A percentile compares a stretch with the other conserved stretches of the same genome.
phyloP scores from a whole-genome alignment of 2,113 vertebrate genomes.

The Sialia sialis region DNA sequence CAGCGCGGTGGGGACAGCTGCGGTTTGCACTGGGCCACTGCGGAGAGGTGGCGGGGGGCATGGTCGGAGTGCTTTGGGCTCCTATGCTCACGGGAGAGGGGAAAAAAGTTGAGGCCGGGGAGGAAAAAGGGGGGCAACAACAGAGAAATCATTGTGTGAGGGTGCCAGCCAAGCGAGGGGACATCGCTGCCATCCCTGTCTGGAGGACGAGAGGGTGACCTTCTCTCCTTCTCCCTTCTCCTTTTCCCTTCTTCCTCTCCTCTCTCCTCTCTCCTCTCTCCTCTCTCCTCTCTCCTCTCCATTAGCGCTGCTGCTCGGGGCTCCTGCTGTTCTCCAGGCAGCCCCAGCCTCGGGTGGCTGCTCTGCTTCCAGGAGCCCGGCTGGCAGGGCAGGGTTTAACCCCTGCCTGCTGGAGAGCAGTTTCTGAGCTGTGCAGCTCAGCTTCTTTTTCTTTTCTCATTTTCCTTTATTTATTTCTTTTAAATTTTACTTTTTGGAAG shows the following conservation, averaged over 20 bases:
- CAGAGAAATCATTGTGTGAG: neutral
- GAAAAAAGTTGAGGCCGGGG: neutral
- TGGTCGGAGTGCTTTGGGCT: neutral
- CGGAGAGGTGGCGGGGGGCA: neutral
- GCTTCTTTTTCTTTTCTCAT: neutral
- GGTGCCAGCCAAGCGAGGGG: neutral
- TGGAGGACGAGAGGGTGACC: too few relatives aligned
- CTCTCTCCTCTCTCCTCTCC: neutral
- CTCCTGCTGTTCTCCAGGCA: neutral
- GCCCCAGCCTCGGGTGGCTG: neutral
- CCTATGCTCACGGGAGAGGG: fast-evolving
- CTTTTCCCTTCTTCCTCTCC: too few relatives aligned
- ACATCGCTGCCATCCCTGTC: neutral
- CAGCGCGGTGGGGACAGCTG: constrained; percentile 41
- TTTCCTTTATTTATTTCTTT: neutral
- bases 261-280: too few relatives aligned
- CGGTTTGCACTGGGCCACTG: neutral
- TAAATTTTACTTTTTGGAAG: neutral
- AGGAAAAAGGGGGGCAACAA: neutral
- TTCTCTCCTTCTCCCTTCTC: too few relatives aligned
- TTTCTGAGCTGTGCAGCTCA: fast-evolving
- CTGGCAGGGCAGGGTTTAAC: neutral
- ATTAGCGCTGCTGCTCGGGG: neutral
- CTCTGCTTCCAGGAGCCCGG: neutral
- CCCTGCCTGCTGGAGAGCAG: neutral